These are phyloP conservation scores for Hypomesus transpacificus DNA, from an alignment of 2,113 vertebrate genomes.

Conservation along the genomic window DNA sequence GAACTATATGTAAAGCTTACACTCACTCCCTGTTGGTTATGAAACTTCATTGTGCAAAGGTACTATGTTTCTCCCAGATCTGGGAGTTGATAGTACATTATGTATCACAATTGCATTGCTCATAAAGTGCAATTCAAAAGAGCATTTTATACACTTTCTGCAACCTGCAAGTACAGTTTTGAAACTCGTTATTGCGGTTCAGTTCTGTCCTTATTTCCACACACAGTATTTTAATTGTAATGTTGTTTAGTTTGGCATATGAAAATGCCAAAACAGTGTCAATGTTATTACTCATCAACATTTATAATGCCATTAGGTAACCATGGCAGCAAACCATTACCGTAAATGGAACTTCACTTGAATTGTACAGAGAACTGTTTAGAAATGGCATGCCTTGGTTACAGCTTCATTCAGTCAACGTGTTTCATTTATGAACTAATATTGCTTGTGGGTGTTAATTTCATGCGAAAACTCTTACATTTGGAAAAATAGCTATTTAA, in stretches of 20 bases:
- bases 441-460: not conserved
- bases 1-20: constrained; percentile 58
- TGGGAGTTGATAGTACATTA: constrained; percentile 24
- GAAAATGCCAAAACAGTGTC: constrained; percentile 19
- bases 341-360: constrained; percentile 24
- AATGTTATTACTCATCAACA: constrained; percentile 22
- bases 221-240: constrained; percentile 43
- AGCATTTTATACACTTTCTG: constrained; percentile 18
- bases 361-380: constrained; percentile 4
- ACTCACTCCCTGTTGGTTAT: constrained; percentile 41
- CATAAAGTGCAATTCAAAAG: constrained; percentile 25
- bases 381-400: constrained; percentile 2
- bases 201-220: constrained; percentile 35
- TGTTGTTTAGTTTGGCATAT: constrained; percentile 53
- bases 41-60: constrained; percentile 50
- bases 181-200: constrained; percentile 31
- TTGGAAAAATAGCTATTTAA: not conserved
- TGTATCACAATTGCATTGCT: constrained; percentile 39
- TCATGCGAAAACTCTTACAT: not conserved
- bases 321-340: constrained; percentile 30
- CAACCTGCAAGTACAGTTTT: constrained; percentile 16
- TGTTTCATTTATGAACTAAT: not conserved
- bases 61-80: constrained; percentile 20
- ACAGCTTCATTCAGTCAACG: not conserved
- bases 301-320: constrained; percentile 41